phyloP scores from a whole-genome alignment of 2,113 vertebrate species.

The Peucedramus taeniatus region DNA sequence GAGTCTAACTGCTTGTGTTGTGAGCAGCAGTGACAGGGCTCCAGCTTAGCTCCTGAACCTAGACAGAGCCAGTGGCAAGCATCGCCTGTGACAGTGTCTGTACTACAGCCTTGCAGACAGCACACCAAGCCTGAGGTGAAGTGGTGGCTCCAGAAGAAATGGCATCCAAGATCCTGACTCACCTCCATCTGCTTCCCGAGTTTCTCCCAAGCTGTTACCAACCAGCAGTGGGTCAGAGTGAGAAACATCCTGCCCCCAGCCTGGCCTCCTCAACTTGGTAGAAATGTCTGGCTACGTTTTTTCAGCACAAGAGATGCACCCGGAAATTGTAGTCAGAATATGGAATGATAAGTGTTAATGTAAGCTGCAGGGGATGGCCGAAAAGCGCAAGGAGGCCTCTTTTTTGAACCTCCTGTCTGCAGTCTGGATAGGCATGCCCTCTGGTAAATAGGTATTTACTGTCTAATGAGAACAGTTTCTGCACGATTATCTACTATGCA shows the following conservation, averaged over 20 bases:
- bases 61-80: not conserved
- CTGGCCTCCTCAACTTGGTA: fast-evolving
- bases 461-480: not conserved
- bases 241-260: not conserved
- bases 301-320: not conserved
- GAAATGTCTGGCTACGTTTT: not conserved
- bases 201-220: not conserved
- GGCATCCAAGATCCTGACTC: not conserved
- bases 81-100: fast-evolving
- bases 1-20: not conserved
- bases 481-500: not conserved
- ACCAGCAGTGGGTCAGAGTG: fast-evolving
- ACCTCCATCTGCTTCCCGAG: not conserved
- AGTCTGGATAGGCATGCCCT: not conserved
- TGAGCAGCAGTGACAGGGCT: not conserved
- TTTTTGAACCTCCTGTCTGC: not conserved
- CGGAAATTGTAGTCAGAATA: not conserved
- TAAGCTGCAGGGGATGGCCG: not conserved
- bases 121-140: not conserved
- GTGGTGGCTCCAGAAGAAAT: not conserved
- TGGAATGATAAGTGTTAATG: not conserved
- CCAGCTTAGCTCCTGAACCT: not conserved
- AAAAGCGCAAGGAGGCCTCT: not conserved
- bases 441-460: not conserved
- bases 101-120: not conserved